Percentiles rank a stretch among this genome's conserved stretches.
These are phyloP conservation scores for Tetragonula carbonaria DNA, from an alignment of 2,888 invertebrate genomes.

Conservation along the genomic window DNA sequence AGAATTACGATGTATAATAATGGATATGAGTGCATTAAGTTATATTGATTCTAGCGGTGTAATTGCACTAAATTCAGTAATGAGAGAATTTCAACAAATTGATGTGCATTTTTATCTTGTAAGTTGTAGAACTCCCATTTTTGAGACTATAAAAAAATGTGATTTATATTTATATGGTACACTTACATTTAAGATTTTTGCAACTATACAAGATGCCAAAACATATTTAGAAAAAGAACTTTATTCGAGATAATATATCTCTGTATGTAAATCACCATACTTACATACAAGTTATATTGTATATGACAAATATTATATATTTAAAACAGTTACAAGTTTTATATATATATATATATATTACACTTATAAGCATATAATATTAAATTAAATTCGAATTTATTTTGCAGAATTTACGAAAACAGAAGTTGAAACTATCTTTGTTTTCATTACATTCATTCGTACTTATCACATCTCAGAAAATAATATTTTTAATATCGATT, in stretches of 20 bases:
- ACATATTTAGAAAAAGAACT: constrained; percentile 81
- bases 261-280: not conserved
- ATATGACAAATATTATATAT: too few species aligned
- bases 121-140: constrained; percentile 84
- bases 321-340: not conserved
- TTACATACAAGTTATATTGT: not conserved
- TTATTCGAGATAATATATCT: constrained; percentile 49
- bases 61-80: constrained; percentile 85
- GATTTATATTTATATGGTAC: constrained; percentile 77
- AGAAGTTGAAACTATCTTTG: not conserved
- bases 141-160: constrained; percentile 82
- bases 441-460: not conserved
- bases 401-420: not conserved
- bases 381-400: constrained; percentile 13
- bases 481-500: not conserved
- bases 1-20: constrained; percentile 82
- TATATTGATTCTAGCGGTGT: constrained; percentile 89
- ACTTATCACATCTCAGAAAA: not conserved
- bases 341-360: not conserved
- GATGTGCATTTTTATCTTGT: constrained; percentile 86
- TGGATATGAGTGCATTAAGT: constrained; percentile 88
- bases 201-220: constrained; percentile 88
- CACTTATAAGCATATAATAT: constrained; percentile 3
- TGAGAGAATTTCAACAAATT: constrained; percentile 85
- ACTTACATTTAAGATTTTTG: constrained; percentile 85